Percentiles rank a stretch among this genome's conserved stretches.
These are phyloP conservation scores for Falco punctatus DNA, from an alignment of 2,113 vertebrate genomes.

Conservation along the genomic window DNA sequence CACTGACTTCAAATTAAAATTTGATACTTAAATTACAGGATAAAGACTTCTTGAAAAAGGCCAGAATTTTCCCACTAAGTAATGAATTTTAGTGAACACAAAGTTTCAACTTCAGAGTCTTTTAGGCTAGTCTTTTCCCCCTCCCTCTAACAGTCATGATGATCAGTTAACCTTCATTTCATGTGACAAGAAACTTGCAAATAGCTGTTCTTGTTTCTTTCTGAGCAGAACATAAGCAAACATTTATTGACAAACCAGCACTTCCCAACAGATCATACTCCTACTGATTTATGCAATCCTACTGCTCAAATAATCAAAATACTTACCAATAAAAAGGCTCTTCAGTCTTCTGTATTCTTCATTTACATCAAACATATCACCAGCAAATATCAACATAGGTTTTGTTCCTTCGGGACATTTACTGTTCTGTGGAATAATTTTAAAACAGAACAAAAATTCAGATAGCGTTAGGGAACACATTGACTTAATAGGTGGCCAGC, in stretches of 20 bases:
- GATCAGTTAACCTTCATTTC: neutral
- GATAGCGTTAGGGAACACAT: neutral
- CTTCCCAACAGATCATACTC: neutral
- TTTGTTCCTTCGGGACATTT: constrained; percentile 95
- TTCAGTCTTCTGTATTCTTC: constrained; percentile 87
- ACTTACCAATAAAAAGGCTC: constrained; percentile 88
- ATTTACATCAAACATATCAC: constrained; percentile 86
- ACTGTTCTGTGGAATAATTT: constrained; percentile 74
- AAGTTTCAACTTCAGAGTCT: neutral
- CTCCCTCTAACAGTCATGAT: neutral
- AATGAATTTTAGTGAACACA: neutral
- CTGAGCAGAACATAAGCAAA: neutral
- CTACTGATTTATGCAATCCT: neutral
- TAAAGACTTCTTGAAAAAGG: neutral
- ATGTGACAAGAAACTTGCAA: neutral
- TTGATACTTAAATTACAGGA: neutral
- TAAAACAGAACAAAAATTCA: neutral
- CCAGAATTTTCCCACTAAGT: neutral
- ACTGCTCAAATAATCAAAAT: neutral
- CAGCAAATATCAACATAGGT: constrained; percentile 94
- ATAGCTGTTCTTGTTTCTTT: neutral
- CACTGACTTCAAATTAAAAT: neutral
- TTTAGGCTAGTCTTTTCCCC: neutral
- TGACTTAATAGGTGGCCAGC: neutral
- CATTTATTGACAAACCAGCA: neutral